A percentile compares a stretch with the other conserved stretches of the same genome.
Evolutionary conservation across 2,797 vertebrate genomes (phyloP).

Genomic region (Pseudochirops cupreus): DNA sequence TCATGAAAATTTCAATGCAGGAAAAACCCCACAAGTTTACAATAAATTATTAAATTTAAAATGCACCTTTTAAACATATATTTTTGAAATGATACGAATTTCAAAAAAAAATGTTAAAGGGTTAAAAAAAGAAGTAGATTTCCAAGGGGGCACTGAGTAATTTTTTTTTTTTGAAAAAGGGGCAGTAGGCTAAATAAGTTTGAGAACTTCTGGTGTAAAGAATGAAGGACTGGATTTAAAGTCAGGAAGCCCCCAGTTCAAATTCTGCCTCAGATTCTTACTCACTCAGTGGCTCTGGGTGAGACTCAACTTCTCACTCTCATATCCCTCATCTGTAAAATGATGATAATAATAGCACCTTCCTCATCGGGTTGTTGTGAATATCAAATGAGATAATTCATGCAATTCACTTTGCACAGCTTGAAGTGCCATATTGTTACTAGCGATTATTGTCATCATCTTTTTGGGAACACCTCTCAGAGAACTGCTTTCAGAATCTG

Average conservation of each 20-base stretch:
- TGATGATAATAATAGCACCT: not conserved
- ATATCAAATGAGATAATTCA: not conserved
- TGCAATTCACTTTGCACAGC: not conserved
- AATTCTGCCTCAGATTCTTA: not conserved
- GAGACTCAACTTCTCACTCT: not conserved
- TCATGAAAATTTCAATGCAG: too few relatives aligned
- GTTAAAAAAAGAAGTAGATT: too few relatives aligned
- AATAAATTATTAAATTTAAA: too few relatives aligned
- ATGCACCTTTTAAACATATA: too few relatives aligned
- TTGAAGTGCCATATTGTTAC: not conserved
- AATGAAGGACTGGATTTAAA: not conserved
- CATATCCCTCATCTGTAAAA: not conserved
- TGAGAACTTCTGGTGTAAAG: not conserved
- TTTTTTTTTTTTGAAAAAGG: too few relatives aligned
- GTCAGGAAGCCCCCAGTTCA: not conserved
- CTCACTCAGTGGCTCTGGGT: not conserved
- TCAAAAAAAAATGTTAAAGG: too few relatives aligned
- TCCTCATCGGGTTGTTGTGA: not conserved
- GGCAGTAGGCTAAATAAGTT: too few relatives aligned
- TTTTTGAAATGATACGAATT: too few relatives aligned
- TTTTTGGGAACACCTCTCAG: not conserved
- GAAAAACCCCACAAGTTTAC: too few relatives aligned
- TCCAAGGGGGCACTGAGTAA: too few relatives aligned
- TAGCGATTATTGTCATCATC: not conserved
- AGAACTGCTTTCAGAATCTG: not conserved